phyloP scores from a whole-genome alignment of 2,888 invertebrate genomes.

The Parascotia fuliginaria region DNA sequence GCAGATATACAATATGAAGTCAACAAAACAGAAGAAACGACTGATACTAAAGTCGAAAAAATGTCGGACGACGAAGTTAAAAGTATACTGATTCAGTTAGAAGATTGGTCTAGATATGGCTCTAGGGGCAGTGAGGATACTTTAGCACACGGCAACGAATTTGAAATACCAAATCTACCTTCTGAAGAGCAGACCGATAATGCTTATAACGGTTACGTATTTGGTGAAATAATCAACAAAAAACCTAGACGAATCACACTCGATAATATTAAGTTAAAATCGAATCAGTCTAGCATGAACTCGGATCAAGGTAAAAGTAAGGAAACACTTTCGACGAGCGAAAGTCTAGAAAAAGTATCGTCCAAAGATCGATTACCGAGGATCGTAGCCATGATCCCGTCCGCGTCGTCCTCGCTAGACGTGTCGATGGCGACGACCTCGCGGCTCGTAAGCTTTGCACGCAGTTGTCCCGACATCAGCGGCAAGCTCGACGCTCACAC shows the following conservation, averaged over 20 bases:
- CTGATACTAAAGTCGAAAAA: constrained; percentile 61
- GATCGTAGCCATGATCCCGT: constrained; percentile 47
- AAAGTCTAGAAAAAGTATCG: constrained; percentile 60
- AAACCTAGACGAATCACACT: constrained; percentile 80
- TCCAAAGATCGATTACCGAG: constrained; percentile 40
- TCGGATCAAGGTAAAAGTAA: constrained; percentile 55
- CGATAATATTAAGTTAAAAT: constrained; percentile 72
- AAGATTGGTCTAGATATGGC: constrained; percentile 81
- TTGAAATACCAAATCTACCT: constrained; percentile 76
- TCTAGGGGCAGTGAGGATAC: constrained; percentile 80
- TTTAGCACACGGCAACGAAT: constrained; percentile 77
- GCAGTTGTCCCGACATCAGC: constrained; percentile 70
- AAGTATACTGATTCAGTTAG: constrained; percentile 77
- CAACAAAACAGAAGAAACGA: constrained; percentile 66
- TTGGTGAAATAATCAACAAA: constrained; percentile 81
- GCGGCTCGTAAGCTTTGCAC: constrained; percentile 29
- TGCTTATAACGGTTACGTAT: constrained; percentile 61
- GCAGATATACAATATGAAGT: constrained; percentile 75
- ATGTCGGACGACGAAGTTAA: constrained; percentile 78
- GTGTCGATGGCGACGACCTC: constrained; percentile 14
- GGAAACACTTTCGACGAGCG: constrained; percentile 55
- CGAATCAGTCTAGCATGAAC: constrained; percentile 61
- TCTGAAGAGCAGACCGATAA: constrained; percentile 70
- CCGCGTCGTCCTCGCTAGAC: constrained; percentile 37
- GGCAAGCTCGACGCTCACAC: constrained; percentile 30